These are phyloP conservation scores for Myotis lucifugus DNA, from an alignment of 2,113 vertebrate genomes.

Conservation along the genomic window DNA sequence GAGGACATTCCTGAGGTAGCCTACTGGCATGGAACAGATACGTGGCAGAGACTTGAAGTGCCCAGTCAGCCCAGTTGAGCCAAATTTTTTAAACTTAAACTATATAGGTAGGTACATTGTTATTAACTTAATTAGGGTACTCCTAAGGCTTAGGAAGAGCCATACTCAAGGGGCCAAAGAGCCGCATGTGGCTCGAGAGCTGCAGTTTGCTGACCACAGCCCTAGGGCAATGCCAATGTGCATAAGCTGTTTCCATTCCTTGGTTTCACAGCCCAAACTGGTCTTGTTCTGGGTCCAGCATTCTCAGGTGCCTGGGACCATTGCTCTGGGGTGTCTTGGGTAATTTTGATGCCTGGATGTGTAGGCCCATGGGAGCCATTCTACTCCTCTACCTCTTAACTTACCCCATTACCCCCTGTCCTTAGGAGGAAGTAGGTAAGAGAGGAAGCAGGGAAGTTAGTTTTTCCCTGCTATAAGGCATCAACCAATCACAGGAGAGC, in stretches of 20 bases:
- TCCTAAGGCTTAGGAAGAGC: too few relatives aligned
- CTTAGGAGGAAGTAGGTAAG: not conserved
- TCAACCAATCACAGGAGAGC: not conserved
- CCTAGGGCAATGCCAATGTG: not conserved
- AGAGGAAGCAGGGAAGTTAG: not conserved
- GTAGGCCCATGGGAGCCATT: fast-evolving
- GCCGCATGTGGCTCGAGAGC: too few relatives aligned
- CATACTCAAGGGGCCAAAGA: too few relatives aligned
- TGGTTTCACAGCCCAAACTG: not conserved
- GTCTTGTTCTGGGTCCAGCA: not conserved
- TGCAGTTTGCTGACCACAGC: too few relatives aligned
- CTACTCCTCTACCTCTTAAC: not conserved
- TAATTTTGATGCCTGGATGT: not conserved
- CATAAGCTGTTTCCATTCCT: not conserved
- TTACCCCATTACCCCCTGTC: not conserved
- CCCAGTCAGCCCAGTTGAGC: too few relatives aligned
- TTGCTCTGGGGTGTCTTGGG: not conserved
- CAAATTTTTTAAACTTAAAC: too few relatives aligned
- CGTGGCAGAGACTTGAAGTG: too few relatives aligned
- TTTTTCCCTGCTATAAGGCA: not conserved
- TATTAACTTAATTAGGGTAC: too few relatives aligned
- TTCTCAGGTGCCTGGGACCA: not conserved
- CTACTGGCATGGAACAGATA: too few relatives aligned
- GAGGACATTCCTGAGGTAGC: too few relatives aligned
- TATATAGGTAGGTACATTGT: too few relatives aligned